phyloP scores from a whole-genome alignment of 1,140 invertebrate species.

The Chlorops oryzae region DNA sequence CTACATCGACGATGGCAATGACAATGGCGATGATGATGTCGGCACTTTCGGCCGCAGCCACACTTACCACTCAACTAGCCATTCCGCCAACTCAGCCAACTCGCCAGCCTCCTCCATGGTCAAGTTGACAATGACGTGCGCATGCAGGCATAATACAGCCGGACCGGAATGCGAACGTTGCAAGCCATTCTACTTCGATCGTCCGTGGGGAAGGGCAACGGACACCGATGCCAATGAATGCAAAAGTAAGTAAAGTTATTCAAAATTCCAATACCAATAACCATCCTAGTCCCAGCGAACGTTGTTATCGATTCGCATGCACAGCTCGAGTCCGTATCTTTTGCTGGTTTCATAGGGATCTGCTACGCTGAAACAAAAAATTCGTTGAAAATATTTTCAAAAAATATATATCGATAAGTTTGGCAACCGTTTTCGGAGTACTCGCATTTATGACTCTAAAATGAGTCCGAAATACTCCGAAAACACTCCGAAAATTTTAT shows the following conservation, averaged over 20 bases:
- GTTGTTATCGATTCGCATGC: not conserved
- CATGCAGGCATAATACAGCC: slow-evolving; percentile 98
- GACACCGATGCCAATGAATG: slow-evolving; percentile 94
- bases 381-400: no score
- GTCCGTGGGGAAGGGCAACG: slow-evolving; percentile 97
- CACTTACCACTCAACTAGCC: slow-evolving; percentile 9
- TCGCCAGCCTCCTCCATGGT: slow-evolving; percentile 18
- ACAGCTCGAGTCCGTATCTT: not conserved
- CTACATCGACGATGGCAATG: slow-evolving; percentile 44
- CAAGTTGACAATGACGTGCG: slow-evolving; percentile 67
- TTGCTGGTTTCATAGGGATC: not conserved
- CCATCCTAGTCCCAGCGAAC: not conserved
- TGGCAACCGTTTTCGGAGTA: no score
- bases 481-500: no score
- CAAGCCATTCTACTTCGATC: slow-evolving; percentile 97
- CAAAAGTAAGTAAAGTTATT: slow-evolving; percentile 67
- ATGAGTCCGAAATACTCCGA: no score
- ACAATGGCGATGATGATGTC: slow-evolving; percentile 51
- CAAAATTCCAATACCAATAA: no score
- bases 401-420: no score
- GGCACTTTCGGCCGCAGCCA: slow-evolving; percentile 55
- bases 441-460: no score
- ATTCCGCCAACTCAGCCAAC: slow-evolving; percentile 7
- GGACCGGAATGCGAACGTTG: slow-evolving; percentile 97
- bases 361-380: not conserved